A percentile compares a stretch with the other conserved stretches of the same genome.
phyloP scores from a whole-genome alignment of 1,140 invertebrate genomes.

The Stenopsyche tienmushanensis region DNA sequence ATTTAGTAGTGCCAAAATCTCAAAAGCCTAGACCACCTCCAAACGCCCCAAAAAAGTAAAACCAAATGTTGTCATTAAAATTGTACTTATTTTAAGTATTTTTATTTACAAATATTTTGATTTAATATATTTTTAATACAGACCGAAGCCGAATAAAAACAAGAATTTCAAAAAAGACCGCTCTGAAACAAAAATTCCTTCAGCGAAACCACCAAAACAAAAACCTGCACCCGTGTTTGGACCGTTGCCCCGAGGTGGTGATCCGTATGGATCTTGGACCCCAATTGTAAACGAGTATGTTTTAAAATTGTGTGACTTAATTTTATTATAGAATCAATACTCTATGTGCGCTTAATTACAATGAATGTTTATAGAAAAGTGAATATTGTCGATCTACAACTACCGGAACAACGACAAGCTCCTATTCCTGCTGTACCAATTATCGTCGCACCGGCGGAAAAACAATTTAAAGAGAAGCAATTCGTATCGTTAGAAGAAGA shows the following conservation, averaged over 20 bases:
- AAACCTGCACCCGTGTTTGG: conserved; percentile 49
- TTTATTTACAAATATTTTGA: conserved; percentile 39
- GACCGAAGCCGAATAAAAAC: conserved; percentile 49
- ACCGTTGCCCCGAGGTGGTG: conserved; percentile 53
- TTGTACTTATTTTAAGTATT: conserved; percentile 14
- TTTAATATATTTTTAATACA: conserved; percentile 47
- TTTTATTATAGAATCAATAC: neutral
- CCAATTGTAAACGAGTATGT: neutral
- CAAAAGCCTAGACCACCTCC: conserved; percentile 52
- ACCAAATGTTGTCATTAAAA: conserved; percentile 32
- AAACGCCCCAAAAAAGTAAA: conserved; percentile 48
- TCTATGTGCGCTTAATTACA: too few relatives aligned
- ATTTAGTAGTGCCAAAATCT: conserved; percentile 61
- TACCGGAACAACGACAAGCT: conserved; percentile 54
- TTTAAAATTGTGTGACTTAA: neutral
- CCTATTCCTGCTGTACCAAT: conserved; percentile 43
- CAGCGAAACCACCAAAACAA: too few relatives aligned
- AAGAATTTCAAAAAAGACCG: conserved; percentile 43
- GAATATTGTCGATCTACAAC: conserved; percentile 64
- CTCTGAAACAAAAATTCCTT: conserved; percentile 42
- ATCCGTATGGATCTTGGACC: conserved; percentile 68
- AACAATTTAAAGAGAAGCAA: conserved; percentile 67
- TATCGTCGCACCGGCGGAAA: conserved; percentile 51
- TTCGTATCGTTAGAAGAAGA: conserved; percentile 54
- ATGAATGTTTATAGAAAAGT: too few relatives aligned